Evolutionary conservation across 2,797 vertebrate species (phyloP).

Genomic region (Poecilia gillii): DNA sequence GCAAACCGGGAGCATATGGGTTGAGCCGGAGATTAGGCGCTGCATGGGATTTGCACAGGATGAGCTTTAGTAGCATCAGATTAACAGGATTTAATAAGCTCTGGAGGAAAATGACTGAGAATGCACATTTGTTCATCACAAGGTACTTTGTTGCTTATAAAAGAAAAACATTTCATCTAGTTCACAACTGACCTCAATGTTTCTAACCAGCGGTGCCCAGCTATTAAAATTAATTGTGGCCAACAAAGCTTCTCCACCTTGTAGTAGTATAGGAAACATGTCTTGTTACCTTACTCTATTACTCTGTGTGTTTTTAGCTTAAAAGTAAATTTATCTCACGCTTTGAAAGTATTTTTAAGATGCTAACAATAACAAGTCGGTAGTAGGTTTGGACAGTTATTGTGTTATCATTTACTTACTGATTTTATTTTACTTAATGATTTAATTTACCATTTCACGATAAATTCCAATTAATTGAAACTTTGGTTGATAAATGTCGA

Average conservation of each 20-base stretch:
- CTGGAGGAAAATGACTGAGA: conserved; percentile 20
- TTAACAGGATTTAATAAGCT: conserved; percentile 56
- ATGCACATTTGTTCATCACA: conserved; percentile 1
- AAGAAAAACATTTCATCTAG: background rate
- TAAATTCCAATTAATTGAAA: too few species aligned
- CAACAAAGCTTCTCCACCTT: background rate
- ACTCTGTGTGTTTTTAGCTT: background rate
- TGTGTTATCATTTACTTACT: too few species aligned
- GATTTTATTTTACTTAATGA: too few species aligned
- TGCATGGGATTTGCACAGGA: conserved; percentile 65
- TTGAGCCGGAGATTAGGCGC: conserved; percentile 54
- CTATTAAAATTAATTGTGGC: background rate
- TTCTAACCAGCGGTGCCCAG: background rate
- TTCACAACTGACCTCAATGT: background rate
- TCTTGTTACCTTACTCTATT: background rate
- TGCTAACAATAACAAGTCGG: background rate
- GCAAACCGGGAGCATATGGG: conserved; percentile 47
- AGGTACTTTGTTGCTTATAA: background rate
- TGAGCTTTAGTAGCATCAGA: conserved; percentile 55
- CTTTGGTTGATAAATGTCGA: too few species aligned
- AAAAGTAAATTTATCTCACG: background rate
- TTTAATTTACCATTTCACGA: too few species aligned
- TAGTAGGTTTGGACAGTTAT: too few species aligned
- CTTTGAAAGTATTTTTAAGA: background rate
- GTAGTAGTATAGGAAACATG: background rate